Conservation (phyloP, 2,797 vertebrate genomes). For the Corythornis leucogaster region DNA sequence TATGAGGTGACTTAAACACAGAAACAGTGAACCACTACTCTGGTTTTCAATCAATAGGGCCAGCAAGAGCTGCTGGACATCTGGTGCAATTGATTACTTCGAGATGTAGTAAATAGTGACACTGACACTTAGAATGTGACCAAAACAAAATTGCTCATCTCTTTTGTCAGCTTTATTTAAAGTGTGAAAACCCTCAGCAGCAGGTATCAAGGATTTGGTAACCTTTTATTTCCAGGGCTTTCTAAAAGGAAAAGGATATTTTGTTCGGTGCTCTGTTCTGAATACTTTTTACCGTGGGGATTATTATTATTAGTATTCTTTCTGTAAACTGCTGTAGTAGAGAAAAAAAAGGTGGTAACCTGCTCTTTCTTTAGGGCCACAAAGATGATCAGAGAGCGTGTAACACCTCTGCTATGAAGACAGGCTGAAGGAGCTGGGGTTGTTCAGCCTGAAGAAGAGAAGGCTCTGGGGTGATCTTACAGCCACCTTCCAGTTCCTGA, state of each 20-base stretch:
- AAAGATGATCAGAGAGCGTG: too few species aligned
- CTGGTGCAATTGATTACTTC: background rate
- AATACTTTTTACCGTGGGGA: background rate
- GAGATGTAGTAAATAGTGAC: background rate
- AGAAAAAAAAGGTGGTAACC: background rate
- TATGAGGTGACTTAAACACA: background rate
- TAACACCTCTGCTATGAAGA: too few species aligned
- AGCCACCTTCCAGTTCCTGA: too few species aligned
- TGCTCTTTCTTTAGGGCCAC: background rate
- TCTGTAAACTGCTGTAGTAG: background rate
- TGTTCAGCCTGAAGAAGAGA: too few species aligned
- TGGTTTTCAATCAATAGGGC: background rate
- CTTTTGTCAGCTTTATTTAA: slow-evolving; percentile 16
- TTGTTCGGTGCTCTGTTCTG: background rate
- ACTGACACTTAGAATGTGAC: background rate
- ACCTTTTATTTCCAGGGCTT: background rate
- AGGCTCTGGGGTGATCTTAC: too few species aligned
- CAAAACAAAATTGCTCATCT: background rate
- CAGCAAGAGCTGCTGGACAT: background rate
- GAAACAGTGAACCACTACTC: background rate
- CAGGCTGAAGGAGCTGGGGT: too few species aligned
- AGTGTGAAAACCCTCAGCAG: slow-evolving; percentile 1
- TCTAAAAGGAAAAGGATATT: background rate
- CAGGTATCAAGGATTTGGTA: background rate
- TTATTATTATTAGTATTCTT: background rate